Base-by-base conservation (phyloP, 2,888 invertebrate species). In the Cantharis nigra region DNA sequence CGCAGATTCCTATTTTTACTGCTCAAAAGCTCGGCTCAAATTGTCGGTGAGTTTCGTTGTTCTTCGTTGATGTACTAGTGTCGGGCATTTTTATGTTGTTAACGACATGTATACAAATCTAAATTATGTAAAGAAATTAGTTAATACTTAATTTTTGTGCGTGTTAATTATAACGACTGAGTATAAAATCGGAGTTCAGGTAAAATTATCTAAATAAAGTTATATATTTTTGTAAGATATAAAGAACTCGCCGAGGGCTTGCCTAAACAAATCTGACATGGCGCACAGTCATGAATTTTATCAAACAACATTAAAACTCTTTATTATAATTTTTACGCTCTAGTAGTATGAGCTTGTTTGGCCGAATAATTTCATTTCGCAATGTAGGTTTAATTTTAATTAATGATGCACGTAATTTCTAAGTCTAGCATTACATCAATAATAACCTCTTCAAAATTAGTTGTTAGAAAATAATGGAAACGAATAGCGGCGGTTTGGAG, bases 81-180 rank as follows among this genome's bases (percentile, higher is more conserved):
- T 72, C 76, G 69, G 72, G 69, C 71, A 76, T 89, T 86, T 89
- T 90, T 90, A 88, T 88, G 87, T 89, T 89, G 85, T 86, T 88
- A 67, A 67, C 88, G 87, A 88, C 87, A 89, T 90, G 89, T 89
- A 90, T 88, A 89, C 89, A 88, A 88, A 88, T 87, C 86, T 88
- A 87, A 86, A 85, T 86, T 87, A 88, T 88, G 87, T 85, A 87
- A 87, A 86, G 86, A 23, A 23, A 84, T 83, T 83, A 82, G 82
- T 84, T 83, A 83, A 83, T 82, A 83, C 85, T 85, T 75, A 77
- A 75, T 77, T 77, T 78, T 72, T 63, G 69, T 72, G 63, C 70
- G 70, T 75, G 72, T 20, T 74, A 30, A 63, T 49, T 70, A 70
- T 71, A 74, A 76, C 73, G 76, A 69, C 67, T 63, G 70, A 49